phyloP scores from a whole-genome alignment of 1,140 invertebrate species.

The Drosophila pseudoobscura region DNA sequence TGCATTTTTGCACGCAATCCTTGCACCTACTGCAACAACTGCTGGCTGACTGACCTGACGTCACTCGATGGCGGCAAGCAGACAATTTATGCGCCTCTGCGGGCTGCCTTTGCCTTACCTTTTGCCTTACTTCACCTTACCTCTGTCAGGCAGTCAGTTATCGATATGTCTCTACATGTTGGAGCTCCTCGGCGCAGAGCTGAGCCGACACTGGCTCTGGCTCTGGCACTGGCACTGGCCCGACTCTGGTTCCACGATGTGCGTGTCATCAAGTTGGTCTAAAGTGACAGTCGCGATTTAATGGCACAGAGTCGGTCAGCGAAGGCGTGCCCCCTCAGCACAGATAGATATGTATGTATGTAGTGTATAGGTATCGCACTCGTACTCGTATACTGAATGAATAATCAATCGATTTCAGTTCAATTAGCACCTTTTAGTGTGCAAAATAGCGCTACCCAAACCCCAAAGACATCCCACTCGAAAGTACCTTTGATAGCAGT shows the following conservation, averaged over 20 bases:
- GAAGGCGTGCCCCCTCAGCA: constrained; percentile 46
- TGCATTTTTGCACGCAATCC: constrained; percentile 80
- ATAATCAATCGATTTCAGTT: constrained; percentile 81
- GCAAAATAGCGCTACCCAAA: constrained; percentile 73
- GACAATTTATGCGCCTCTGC: constrained; percentile 75
- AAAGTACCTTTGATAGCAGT: constrained; percentile 9
- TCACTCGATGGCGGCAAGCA: constrained; percentile 57
- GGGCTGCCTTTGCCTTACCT: constrained; percentile 17
- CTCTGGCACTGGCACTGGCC: constrained; percentile 6
- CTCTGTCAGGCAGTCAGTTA: constrained; percentile 33
- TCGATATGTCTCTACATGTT: constrained; percentile 42
- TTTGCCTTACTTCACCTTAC: constrained; percentile 4
- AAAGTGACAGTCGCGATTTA: constrained; percentile 83
- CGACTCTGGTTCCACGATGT: constrained; percentile 50
- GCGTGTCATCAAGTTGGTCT: constrained; percentile 83
- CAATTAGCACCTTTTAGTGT: constrained; percentile 81
- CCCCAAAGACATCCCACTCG: constrained; percentile 39
- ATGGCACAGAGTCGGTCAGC: constrained; percentile 66
- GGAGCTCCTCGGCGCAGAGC: too few relatives aligned
- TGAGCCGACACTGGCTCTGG: constrained; percentile 8
- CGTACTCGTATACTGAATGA: constrained; percentile 45
- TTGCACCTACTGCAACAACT: constrained; percentile 66
- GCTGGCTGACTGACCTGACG: constrained; percentile 66
- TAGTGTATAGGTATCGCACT: not conserved
- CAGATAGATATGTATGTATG: constrained; percentile 40